A percentile compares a stretch with the other conserved stretches of the same genome.
These are phyloP conservation scores for Philereme vetulata DNA, from an alignment of 2,888 invertebrate genomes.

Conservation along the genomic window DNA sequence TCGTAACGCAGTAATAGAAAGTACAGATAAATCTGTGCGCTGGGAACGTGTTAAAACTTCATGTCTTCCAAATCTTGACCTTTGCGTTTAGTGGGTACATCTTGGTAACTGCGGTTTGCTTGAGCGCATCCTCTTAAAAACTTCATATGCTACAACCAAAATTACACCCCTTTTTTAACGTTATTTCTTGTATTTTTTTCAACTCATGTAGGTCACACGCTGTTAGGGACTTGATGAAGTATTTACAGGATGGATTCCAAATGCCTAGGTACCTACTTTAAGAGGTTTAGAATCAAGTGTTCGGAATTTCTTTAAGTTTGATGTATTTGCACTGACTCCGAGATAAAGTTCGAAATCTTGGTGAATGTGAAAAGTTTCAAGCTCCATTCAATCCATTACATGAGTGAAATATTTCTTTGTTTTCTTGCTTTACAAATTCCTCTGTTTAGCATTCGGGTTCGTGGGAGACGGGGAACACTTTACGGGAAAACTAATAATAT, in stretches of 20 bases:
- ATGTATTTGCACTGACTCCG: slow-evolving; percentile 78
- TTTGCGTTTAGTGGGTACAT: too few relatives aligned
- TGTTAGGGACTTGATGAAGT: too few relatives aligned
- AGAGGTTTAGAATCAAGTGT: slow-evolving; percentile 72
- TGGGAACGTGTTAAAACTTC: too few relatives aligned
- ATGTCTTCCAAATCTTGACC: too few relatives aligned
- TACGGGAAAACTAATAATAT: not conserved
- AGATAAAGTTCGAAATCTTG: slow-evolving; percentile 82
- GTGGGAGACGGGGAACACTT: slow-evolving; percentile 7
- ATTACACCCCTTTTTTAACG: too few relatives aligned
- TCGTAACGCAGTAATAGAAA: too few relatives aligned
- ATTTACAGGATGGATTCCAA: slow-evolving; percentile 32
- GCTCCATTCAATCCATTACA: slow-evolving; percentile 83
- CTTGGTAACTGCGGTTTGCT: too few relatives aligned
- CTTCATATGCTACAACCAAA: too few relatives aligned
- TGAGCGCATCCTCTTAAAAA: too few relatives aligned
- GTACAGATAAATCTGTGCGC: too few relatives aligned
- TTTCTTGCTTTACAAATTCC: slow-evolving; percentile 77
- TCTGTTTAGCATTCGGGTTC: slow-evolving; percentile 65
- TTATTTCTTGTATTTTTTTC: too few relatives aligned
- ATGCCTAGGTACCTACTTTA: slow-evolving; percentile 21
- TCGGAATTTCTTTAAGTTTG: slow-evolving; percentile 80
- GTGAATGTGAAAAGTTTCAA: slow-evolving; percentile 82
- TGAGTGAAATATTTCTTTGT: slow-evolving; percentile 83
- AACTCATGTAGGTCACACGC: too few relatives aligned